These are phyloP conservation scores for Brachyrhaphis roseni DNA, from an alignment of 2,797 vertebrate species.

Conservation along the genomic window DNA sequence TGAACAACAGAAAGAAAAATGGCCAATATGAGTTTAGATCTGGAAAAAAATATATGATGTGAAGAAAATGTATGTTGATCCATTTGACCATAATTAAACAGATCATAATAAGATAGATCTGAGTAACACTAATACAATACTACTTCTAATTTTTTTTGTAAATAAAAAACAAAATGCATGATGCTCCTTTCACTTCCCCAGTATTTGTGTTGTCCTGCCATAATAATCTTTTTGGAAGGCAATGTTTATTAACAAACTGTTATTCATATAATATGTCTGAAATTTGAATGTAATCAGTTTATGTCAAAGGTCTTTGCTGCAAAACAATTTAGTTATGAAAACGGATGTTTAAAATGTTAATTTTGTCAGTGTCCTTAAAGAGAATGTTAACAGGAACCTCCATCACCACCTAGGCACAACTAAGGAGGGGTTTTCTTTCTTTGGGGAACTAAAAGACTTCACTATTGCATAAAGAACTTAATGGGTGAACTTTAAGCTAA, in stretches of 20 bases:
- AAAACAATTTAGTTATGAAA: background rate
- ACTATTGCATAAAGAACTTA: conserved; percentile 32
- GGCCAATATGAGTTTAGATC: background rate
- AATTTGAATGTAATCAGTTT: background rate
- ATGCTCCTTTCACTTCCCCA: background rate
- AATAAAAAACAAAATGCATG: background rate
- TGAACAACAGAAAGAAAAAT: background rate
- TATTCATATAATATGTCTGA: background rate
- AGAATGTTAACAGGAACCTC: background rate
- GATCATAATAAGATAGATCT: background rate
- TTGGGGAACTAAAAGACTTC: conserved; percentile 14
- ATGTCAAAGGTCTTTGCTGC: background rate
- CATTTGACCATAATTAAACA: background rate
- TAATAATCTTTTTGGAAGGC: background rate
- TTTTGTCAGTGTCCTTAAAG: background rate
- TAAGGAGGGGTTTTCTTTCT: conserved; percentile 6
- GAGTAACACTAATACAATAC: background rate
- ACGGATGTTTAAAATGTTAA: background rate
- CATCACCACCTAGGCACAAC: background rate
- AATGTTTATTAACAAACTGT: background rate
- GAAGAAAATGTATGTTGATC: background rate
- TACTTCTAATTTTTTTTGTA: background rate
- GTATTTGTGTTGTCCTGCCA: background rate
- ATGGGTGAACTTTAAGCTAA: conserved; percentile 5
- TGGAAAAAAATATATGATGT: too few relatives aligned